Conservation (phyloP, 2,797 vertebrate genomes). For the Sebastolobus altivelis region DNA sequence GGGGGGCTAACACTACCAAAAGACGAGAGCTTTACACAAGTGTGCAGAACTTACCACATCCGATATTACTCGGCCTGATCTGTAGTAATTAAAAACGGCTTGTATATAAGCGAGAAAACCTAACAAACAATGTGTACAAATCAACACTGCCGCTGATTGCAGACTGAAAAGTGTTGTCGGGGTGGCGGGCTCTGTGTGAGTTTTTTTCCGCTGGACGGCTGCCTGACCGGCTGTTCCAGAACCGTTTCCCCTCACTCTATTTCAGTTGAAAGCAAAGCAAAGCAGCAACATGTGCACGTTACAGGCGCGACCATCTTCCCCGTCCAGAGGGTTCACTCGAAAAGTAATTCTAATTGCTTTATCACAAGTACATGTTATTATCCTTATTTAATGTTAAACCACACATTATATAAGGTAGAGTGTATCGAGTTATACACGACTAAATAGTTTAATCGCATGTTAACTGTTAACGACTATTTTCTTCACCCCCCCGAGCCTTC, state of each 20-base stretch:
- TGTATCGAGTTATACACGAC: fast-evolving
- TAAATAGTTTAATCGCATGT: fast-evolving
- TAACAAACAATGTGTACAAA: constrained; percentile 68
- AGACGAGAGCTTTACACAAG: constrained; percentile 78
- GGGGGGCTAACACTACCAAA: no score
- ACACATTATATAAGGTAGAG: fast-evolving
- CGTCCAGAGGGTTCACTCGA: constrained; percentile 13
- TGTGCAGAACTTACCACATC: constrained; percentile 90
- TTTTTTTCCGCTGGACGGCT: constrained; percentile 82
- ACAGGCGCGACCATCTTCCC: constrained; percentile 62
- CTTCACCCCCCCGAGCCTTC: constrained; percentile 25
- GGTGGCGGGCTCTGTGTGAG: constrained; percentile 80
- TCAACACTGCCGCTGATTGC: constrained; percentile 60
- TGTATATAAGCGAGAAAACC: constrained; percentile 66
- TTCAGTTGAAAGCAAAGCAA: constrained; percentile 82
- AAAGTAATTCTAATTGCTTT: neutral
- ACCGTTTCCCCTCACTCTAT: constrained; percentile 82
- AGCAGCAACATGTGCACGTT: constrained; percentile 90
- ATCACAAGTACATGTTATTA: fast-evolving
- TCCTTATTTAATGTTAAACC: fast-evolving
- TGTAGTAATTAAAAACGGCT: constrained; percentile 84
- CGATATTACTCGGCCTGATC: constrained; percentile 89
- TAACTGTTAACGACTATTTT: neutral
- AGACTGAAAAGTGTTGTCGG: constrained; percentile 73
- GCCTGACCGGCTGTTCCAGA: constrained; percentile 55